These are phyloP conservation scores for Junonia oenone DNA, from an alignment of 2,888 invertebrate species.

Conservation along the genomic window DNA sequence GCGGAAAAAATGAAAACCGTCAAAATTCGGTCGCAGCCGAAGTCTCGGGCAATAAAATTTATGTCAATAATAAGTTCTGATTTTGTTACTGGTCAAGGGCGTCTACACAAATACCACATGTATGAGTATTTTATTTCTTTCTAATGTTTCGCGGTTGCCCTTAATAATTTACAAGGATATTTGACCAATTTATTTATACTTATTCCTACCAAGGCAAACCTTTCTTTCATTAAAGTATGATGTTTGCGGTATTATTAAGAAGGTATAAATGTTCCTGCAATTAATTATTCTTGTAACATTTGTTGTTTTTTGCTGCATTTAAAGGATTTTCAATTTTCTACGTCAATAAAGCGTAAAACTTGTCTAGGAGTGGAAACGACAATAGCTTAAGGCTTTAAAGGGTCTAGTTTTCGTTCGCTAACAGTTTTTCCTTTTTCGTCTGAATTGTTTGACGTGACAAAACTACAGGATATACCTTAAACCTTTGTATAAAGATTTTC, in stretches of 20 bases:
- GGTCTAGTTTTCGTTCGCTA: neutral
- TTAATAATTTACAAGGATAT: neutral
- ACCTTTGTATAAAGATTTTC: too few relatives aligned
- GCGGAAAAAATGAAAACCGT: too few relatives aligned
- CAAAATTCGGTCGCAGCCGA: too few relatives aligned
- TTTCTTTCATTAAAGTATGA: too few relatives aligned
- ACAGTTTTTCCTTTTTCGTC: neutral
- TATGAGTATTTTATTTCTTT: neutral
- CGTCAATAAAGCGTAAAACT: neutral
- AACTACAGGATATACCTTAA: neutral
- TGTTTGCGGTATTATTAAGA: neutral
- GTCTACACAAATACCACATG: neutral
- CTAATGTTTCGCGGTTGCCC: neutral
- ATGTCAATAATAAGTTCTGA: neutral
- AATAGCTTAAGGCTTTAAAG: neutral
- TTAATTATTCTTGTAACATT: neutral
- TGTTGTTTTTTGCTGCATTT: neutral
- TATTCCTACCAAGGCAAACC: too few relatives aligned
- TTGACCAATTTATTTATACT: too few relatives aligned
- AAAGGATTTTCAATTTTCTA: neutral
- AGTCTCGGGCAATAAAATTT: too few relatives aligned
- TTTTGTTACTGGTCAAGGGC: conserved; percentile 3
- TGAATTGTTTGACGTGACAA: neutral
- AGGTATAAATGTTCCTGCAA: neutral
- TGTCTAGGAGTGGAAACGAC: neutral